Evolutionary conservation across 1,140 invertebrate species (phyloP).

Genomic region (Pararge aegeria): DNA sequence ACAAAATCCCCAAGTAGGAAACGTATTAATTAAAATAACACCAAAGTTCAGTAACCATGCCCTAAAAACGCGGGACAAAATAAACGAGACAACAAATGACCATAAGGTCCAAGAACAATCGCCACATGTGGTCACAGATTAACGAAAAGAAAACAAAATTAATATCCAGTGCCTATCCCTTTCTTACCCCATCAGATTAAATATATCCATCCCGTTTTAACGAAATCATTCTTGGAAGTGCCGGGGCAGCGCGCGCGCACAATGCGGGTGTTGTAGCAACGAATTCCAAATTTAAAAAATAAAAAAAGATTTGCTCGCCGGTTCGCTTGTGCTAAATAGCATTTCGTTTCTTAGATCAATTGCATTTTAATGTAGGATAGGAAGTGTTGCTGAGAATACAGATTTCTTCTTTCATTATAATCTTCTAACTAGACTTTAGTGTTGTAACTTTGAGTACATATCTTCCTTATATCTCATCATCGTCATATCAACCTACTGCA

Average conservation of each 20-base stretch:
- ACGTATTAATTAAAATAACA: conserved; percentile 33
- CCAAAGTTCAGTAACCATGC: conserved; percentile 54
- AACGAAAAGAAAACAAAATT: conserved; percentile 75
- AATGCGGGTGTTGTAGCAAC: conserved; percentile 70
- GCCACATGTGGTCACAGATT: conserved; percentile 76
- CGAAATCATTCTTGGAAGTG: conserved; percentile 75
- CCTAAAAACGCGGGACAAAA: conserved; percentile 41
- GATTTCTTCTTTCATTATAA: not conserved
- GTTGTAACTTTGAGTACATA: too few relatives aligned
- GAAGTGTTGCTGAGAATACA: not conserved
- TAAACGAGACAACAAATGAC: conserved; percentile 63
- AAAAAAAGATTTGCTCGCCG: conserved; percentile 38
- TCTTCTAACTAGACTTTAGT: not conserved
- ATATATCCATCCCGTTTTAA: conserved; percentile 41
- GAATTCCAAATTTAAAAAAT: conserved; percentile 56
- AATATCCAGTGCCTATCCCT: conserved; percentile 45
- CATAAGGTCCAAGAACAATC: conserved; percentile 74
- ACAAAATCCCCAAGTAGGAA: conserved; percentile 13
- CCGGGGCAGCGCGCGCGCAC: conserved; percentile 57
- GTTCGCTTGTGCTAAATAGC: conserved; percentile 52
- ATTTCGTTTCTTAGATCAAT: conserved; percentile 30
- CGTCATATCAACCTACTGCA: too few relatives aligned
- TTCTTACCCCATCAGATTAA: conserved; percentile 23
- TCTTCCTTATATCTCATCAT: too few relatives aligned
- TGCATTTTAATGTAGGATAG: not conserved